These are phyloP conservation scores for Latrodectus geometricus DNA, from an alignment of 1,140 invertebrate genomes.

Conservation along the genomic window DNA sequence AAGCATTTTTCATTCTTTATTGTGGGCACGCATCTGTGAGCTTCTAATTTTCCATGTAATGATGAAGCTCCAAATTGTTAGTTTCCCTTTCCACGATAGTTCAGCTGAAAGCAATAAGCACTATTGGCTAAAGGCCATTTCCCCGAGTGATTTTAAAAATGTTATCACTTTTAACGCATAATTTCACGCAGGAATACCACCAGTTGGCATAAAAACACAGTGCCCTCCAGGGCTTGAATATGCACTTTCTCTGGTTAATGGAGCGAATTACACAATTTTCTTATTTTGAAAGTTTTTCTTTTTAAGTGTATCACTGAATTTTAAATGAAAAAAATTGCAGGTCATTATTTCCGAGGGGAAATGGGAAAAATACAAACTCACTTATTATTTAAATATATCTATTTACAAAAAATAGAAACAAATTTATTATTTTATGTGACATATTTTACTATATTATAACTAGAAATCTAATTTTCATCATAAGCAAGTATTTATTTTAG, in stretches of 20 bases:
- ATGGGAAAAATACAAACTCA: not conserved
- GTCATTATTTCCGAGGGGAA: not conserved
- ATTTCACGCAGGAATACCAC: not conserved
- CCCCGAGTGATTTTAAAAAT: not conserved
- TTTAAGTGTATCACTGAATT: not conserved
- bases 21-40: not conserved
- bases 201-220: not conserved
- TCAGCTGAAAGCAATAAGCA: not conserved
- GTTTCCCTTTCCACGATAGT: not conserved
- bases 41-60: not conserved
- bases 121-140: not conserved
- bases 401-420: not conserved
- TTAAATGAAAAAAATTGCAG: too few relatives aligned
- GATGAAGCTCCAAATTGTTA: not conserved
- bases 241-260: not conserved
- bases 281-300: not conserved
- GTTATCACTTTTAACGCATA: not conserved
- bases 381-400: not conserved
- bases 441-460: not conserved
- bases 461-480: not conserved
- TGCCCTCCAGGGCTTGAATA: not conserved
- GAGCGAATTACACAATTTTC: not conserved
- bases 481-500: not conserved
- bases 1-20: not conserved
- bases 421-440: not conserved